These are phyloP conservation scores for Chrysolina haemoptera DNA, from an alignment of 2,888 invertebrate species.

Conservation along the genomic window DNA sequence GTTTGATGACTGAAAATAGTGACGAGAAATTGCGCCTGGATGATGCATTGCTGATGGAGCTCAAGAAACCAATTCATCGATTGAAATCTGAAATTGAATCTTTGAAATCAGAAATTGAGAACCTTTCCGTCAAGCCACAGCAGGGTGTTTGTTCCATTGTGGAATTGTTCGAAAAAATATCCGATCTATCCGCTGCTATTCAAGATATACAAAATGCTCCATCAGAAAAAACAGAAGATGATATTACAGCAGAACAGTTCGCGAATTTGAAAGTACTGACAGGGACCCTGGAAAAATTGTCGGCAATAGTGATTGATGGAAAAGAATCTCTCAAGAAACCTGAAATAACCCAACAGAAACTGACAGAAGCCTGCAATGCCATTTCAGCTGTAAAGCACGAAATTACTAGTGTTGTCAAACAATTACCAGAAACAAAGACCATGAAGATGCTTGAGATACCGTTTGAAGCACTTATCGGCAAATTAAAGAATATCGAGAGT, in stretches of 20 bases:
- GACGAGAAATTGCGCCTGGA: neutral
- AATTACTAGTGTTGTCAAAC: slow-evolving; percentile 29
- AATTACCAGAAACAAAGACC: slow-evolving; percentile 24
- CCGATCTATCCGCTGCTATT: neutral
- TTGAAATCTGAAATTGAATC: neutral
- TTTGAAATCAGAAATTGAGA: neutral
- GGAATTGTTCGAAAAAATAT: neutral
- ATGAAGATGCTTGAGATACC: slow-evolving; percentile 33
- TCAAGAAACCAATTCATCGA: neutral
- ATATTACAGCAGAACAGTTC: slow-evolving; percentile 26
- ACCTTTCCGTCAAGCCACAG: neutral
- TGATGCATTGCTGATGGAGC: too few relatives aligned
- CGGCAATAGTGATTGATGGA: slow-evolving; percentile 37
- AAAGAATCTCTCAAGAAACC: slow-evolving; percentile 40
- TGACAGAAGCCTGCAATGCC: slow-evolving; percentile 35
- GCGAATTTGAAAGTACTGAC: slow-evolving; percentile 32
- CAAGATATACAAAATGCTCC: neutral
- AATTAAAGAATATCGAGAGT: slow-evolving; percentile 26
- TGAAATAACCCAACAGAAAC: slow-evolving; percentile 25
- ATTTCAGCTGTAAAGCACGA: slow-evolving; percentile 42
- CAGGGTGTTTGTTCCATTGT: neutral
- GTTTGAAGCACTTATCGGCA: slow-evolving; percentile 40
- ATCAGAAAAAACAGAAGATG: neutral
- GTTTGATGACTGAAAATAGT: neutral
- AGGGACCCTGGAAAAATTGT: slow-evolving; percentile 44